phyloP scores from a whole-genome alignment of 2,888 invertebrate species.

The Drosophila macrospina region DNA sequence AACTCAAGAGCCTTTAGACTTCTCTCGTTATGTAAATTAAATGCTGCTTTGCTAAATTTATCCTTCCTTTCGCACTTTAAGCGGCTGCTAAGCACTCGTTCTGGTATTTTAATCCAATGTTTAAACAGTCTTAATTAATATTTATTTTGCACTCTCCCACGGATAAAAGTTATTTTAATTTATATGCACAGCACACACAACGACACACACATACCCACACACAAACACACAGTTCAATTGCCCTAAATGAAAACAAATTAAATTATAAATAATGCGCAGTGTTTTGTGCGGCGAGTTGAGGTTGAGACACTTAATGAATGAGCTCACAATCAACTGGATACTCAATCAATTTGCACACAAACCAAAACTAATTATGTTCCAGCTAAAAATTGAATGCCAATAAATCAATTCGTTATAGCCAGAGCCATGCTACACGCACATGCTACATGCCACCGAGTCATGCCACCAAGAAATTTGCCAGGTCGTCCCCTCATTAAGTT shows the following conservation, averaged over 20 bases:
- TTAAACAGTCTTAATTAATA: constrained; percentile 31
- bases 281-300: constrained; percentile 13
- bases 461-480: constrained; percentile 4
- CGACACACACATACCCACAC: not conserved
- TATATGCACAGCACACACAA: constrained; percentile 23
- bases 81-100: not conserved
- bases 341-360: constrained; percentile 70
- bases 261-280: constrained; percentile 52
- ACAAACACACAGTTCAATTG: constrained; percentile 50
- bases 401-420: constrained; percentile 74
- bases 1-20: not conserved
- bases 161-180: constrained; percentile 25
- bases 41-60: not conserved
- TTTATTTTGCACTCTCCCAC: constrained; percentile 29
- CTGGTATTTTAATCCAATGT: constrained; percentile 2
- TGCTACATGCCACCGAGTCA: constrained; percentile 37
- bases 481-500: constrained; percentile 33
- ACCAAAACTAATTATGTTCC: constrained; percentile 68
- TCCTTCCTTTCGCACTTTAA: no score
- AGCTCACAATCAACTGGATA: constrained; percentile 48
- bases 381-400: constrained; percentile 59
- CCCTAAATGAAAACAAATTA: constrained; percentile 59
- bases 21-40: not conserved
- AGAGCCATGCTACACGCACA: constrained; percentile 20
- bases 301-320: constrained; percentile 51